Percentiles rank a stretch among this genome's conserved stretches.
phyloP scores from a whole-genome alignment of 2,797 vertebrate genomes.

The Rhabdophis nuchalis region DNA sequence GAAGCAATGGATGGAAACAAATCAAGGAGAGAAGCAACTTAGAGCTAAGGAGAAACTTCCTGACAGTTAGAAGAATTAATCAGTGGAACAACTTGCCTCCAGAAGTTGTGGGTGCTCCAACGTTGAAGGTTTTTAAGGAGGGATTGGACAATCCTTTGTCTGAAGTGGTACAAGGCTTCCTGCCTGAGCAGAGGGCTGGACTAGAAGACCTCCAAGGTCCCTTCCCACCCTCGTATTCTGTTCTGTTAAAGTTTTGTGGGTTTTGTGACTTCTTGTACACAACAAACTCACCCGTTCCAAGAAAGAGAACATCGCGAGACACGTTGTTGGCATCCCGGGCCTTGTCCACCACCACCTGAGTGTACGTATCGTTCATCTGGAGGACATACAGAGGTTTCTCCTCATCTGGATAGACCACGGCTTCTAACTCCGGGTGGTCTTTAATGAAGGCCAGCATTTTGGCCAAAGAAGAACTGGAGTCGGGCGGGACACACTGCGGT shows the following conservation, averaged over 20 bases:
- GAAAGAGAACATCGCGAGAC: conserved; percentile 78
- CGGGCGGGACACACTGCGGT: conserved; percentile 57
- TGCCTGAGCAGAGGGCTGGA: background rate
- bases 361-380: conserved; percentile 75
- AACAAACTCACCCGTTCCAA: conserved; percentile 74
- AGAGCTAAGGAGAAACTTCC: too few relatives aligned
- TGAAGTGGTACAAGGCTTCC: background rate
- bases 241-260: background rate
- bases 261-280: too few relatives aligned
- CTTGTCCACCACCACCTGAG: conserved; percentile 73
- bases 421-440: conserved; percentile 79
- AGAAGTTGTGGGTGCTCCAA: too few relatives aligned
- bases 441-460: conserved; percentile 72
- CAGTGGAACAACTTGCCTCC: too few relatives aligned
- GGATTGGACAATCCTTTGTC: too few relatives aligned
- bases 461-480: conserved; percentile 60
- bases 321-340: conserved; percentile 75
- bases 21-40: too few relatives aligned
- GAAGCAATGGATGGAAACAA: too few relatives aligned
- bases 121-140: too few relatives aligned
- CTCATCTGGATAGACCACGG: conserved; percentile 73
- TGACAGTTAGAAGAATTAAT: too few relatives aligned
- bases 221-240: background rate
- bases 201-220: background rate
- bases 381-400: conserved; percentile 75